A percentile compares a stretch with the other conserved stretches of the same genome.
phyloP scores from a whole-genome alignment of 2,888 invertebrate species.

The Ypsolopha sequella region DNA sequence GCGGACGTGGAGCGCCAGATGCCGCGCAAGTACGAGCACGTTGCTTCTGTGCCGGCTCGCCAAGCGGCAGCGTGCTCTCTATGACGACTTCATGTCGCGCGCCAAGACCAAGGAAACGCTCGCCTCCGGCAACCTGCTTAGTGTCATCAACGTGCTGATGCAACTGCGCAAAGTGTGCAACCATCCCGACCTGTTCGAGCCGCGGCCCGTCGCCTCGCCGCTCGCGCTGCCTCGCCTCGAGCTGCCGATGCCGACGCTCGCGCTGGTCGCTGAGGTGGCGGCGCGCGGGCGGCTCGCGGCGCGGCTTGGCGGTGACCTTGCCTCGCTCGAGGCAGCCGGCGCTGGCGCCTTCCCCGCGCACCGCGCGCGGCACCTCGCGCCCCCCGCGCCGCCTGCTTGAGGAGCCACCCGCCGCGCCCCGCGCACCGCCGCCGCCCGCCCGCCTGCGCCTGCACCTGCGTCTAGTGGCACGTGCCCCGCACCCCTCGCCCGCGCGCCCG shows the following conservation, averaged over 20 bases:
- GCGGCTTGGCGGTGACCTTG: constrained; percentile 77
- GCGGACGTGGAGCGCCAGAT: constrained; percentile 97
- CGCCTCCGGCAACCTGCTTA: constrained; percentile 91
- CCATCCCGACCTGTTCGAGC: constrained; percentile 98
- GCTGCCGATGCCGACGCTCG: constrained; percentile 78
- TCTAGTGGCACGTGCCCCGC: constrained; percentile 15
- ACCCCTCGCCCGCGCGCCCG: constrained; percentile 21
- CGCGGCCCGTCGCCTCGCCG: constrained; percentile 94
- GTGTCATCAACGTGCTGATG: constrained; percentile 97
- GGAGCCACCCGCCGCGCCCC: constrained; percentile 72
- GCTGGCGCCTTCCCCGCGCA: constrained; percentile 88
- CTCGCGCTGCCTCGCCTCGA: constrained; percentile 88
- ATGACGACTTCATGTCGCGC: constrained; percentile 99
- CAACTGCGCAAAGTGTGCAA: constrained; percentile 98
- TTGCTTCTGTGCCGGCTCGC: constrained; percentile 94
- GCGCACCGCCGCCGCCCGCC: constrained; percentile 32
- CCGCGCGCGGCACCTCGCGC: constrained; percentile 80
- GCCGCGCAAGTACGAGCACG: constrained; percentile 95
- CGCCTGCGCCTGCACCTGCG: constrained; percentile 18
- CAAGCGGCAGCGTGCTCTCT: constrained; percentile 95
- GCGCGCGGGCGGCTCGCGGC: constrained; percentile 82
- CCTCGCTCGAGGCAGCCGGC: constrained; percentile 74
- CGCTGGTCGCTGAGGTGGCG: constrained; percentile 78
- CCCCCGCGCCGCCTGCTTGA: constrained; percentile 78
- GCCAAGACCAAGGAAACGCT: constrained; percentile 95